Conservation (phyloP, 1,140 invertebrate species). For the Zaprionus lachaisei region DNA sequence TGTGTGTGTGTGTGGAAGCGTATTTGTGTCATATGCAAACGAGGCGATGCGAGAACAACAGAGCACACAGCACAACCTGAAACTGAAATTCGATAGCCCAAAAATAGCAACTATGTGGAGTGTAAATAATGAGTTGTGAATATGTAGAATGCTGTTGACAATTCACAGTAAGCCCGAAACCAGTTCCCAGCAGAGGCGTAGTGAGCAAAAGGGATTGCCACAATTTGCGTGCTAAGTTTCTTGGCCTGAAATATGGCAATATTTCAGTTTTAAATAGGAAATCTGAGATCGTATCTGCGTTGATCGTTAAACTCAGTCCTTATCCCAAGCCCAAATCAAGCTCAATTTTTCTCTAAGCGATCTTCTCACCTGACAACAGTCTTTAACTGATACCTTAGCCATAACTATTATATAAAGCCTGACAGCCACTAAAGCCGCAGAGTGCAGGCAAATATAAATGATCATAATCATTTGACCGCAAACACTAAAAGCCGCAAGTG, state of each 20-base stretch:
- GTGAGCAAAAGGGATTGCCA: constrained; percentile 29
- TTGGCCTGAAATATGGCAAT: not conserved
- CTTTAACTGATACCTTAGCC: constrained; percentile 26
- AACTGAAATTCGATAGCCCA: constrained; percentile 67
- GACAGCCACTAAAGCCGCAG: constrained; percentile 7
- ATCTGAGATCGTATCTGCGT: not conserved
- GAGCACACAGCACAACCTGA: constrained; percentile 22
- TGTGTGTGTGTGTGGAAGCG: constrained; percentile 13
- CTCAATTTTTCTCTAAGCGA: not conserved
- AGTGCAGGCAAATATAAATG: constrained; percentile 28
- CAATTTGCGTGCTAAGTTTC: not conserved
- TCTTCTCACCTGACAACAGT: constrained; percentile 15
- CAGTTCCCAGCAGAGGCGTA: constrained; percentile 45
- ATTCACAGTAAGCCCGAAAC: constrained; percentile 50
- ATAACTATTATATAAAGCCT: not conserved
- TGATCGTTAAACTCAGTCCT: not conserved
- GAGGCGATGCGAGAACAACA: constrained; percentile 44
- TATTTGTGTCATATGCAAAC: constrained; percentile 75
- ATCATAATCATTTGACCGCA: constrained; percentile 63
- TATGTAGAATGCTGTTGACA: constrained; percentile 53
- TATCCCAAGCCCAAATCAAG: not conserved
- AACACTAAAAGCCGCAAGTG: constrained; percentile 42
- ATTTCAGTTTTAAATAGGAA: not conserved
- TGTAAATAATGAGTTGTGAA: constrained; percentile 42
- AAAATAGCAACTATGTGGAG: constrained; percentile 45